Conservation (phyloP, 2,797 vertebrate species). For the Aratinga solstitialis region DNA sequence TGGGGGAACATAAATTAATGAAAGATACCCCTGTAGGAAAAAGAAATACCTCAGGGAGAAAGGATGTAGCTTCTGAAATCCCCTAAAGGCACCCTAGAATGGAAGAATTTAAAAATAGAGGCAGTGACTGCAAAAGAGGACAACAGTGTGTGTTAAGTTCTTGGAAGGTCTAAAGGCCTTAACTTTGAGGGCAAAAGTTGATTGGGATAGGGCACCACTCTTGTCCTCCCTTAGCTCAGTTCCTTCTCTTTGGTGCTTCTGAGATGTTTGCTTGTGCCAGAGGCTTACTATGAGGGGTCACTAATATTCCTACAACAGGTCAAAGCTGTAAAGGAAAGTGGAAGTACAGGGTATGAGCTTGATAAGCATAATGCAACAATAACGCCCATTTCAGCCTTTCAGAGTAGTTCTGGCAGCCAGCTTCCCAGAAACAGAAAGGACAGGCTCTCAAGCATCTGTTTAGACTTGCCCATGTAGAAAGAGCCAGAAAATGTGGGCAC, state of each 20-base stretch:
- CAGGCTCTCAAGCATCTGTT: slow-evolving; percentile 37
- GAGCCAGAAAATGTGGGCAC: slow-evolving; percentile 2
- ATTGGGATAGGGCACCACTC: not conserved
- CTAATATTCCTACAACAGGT: not conserved
- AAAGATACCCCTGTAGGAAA: not conserved
- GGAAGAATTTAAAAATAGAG: not conserved
- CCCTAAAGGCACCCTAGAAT: not conserved
- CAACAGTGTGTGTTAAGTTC: rapidly evolving
- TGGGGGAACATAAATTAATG: not conserved
- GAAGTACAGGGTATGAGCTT: not conserved
- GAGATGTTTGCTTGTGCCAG: not conserved
- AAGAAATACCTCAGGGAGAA: not conserved
- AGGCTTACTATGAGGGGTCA: not conserved
- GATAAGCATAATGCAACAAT: slow-evolving; percentile 9
- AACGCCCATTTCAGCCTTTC: slow-evolving; percentile 27
- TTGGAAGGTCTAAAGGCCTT: not conserved
- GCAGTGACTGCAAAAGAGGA: not conserved
- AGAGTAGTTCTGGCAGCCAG: not conserved
- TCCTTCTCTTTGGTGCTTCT: not conserved
- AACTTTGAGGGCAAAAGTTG: rapidly evolving
- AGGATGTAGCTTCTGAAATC: not conserved
- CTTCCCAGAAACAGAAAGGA: slow-evolving; percentile 40
- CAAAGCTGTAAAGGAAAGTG: not conserved
- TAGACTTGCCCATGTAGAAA: slow-evolving; percentile 46
- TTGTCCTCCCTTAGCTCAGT: not conserved